Conservation (phyloP, 2,888 invertebrate genomes). For the Eudemis profundana region DNA sequence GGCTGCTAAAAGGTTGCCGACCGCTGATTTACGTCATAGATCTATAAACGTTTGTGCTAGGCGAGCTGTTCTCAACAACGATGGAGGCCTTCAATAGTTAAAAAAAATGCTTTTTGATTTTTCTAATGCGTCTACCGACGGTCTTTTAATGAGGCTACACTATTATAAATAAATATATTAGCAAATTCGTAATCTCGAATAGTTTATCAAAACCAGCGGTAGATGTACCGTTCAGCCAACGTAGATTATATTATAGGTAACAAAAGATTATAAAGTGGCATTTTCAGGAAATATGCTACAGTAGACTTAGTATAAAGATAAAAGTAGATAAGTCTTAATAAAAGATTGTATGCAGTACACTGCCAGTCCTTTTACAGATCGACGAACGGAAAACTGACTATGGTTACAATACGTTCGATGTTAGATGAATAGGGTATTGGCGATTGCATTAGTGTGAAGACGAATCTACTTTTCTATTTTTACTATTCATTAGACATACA, state of each 20-base stretch:
- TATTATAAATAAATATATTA: neutral
- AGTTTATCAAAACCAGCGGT: neutral
- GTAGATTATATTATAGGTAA: neutral
- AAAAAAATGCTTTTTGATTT: neutral
- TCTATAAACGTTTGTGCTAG: no score
- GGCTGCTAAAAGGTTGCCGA: no score
- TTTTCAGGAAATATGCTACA: neutral
- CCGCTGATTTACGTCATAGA: no score
- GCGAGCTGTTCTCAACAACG: no score
- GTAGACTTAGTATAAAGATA: conserved; percentile 1
- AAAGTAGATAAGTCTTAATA: conserved; percentile 18
- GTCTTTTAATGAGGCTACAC: neutral
- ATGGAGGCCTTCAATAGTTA: no score
- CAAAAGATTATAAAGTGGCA: conserved; percentile 3
- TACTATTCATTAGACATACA: conserved; percentile 1
- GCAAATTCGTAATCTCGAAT: neutral
- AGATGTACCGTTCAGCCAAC: neutral
- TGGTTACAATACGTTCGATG: no score
- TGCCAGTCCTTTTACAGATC: neutral
- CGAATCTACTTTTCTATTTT: conserved; percentile 20
- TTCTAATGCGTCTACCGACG: neutral
- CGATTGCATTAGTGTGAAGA: neutral
- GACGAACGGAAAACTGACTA: neutral
- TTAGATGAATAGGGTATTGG: no score
- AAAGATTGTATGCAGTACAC: no score